These are phyloP conservation scores for Cheilosia urbana DNA, from an alignment of 2,888 invertebrate species.

Conservation along the genomic window DNA sequence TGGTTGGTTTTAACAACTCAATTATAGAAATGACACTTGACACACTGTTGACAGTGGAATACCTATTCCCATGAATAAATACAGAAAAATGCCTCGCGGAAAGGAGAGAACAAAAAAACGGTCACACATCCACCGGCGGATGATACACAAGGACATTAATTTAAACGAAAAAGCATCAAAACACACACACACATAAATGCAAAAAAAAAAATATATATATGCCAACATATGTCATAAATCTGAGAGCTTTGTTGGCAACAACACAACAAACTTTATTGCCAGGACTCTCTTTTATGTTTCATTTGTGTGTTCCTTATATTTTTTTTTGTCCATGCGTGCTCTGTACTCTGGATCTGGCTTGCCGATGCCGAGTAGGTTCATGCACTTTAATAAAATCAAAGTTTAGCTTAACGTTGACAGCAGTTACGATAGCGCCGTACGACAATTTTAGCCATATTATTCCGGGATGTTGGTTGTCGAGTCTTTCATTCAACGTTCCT, in stretches of 20 bases:
- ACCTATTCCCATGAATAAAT: slow-evolving; percentile 25
- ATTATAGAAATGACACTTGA: slow-evolving; percentile 55
- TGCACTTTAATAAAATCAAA: slow-evolving; percentile 69
- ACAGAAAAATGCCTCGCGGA: slow-evolving; percentile 40
- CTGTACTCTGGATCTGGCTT: slow-evolving; percentile 10
- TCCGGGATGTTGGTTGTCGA: not conserved
- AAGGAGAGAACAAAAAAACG: slow-evolving; percentile 9
- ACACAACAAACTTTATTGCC: slow-evolving; percentile 72
- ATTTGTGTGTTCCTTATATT: slow-evolving; percentile 28
- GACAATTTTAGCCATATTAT: slow-evolving; percentile 42
- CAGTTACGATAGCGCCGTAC: slow-evolving; percentile 40
- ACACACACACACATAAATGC: not conserved
- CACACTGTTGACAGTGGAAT: slow-evolving; percentile 53
- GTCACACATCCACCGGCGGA: slow-evolving; percentile 34
- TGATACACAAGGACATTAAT: slow-evolving; percentile 56
- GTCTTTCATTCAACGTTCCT: not conserved
- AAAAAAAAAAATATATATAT: not conserved
- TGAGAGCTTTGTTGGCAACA: slow-evolving; percentile 74
- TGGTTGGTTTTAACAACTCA: slow-evolving; percentile 50
- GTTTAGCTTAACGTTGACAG: slow-evolving; percentile 62
- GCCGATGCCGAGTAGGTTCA: slow-evolving; percentile 29
- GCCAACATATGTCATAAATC: slow-evolving; percentile 72
- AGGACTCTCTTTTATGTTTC: slow-evolving; percentile 63
- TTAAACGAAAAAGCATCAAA: slow-evolving; percentile 45
- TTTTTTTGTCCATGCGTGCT: not conserved